Conservation (phyloP, 2,797 vertebrate genomes). For the Glyptemys insculpta region DNA sequence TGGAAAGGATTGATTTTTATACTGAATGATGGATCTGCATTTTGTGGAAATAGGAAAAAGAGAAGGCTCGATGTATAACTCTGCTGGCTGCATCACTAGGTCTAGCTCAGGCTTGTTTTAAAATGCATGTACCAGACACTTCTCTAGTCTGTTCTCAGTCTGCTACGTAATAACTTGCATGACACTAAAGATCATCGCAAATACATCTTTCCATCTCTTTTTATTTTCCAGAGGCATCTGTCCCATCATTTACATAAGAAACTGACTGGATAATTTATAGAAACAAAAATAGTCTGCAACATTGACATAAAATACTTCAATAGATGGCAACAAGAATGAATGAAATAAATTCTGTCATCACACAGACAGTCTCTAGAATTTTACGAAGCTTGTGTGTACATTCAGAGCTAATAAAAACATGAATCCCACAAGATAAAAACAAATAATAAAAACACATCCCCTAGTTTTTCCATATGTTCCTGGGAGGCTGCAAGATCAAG, state of each 20-base stretch:
- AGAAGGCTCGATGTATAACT: conserved; percentile 33
- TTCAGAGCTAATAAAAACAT: conserved; percentile 67
- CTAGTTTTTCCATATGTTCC: neutral
- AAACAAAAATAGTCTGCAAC: conserved; percentile 69
- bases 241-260: conserved; percentile 53
- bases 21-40: conserved; percentile 7
- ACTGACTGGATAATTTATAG: conserved; percentile 75
- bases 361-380: conserved; percentile 62
- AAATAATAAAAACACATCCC: conserved; percentile 15
- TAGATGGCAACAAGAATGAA: conserved; percentile 69
- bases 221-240: conserved; percentile 58
- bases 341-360: conserved; percentile 77
- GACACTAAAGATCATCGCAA: conserved; percentile 69
- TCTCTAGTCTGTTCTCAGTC: conserved; percentile 66
- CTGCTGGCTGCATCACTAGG: conserved; percentile 20
- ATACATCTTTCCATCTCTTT: conserved; percentile 63
- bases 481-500: conserved; percentile 52
- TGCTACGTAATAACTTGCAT: conserved; percentile 71
- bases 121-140: conserved; percentile 69
- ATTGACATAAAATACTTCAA: conserved; percentile 73
- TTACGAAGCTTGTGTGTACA: conserved; percentile 39
- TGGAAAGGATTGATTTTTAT: conserved; percentile 37
- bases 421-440: conserved; percentile 55
- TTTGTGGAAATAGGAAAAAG: conserved; percentile 26
- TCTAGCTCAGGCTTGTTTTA: conserved; percentile 74